Evolutionary conservation across 2,888 invertebrate species (phyloP), one percentile per base, ranked within the genome.

Genomic region (Ectemnius lituratus): DNA sequence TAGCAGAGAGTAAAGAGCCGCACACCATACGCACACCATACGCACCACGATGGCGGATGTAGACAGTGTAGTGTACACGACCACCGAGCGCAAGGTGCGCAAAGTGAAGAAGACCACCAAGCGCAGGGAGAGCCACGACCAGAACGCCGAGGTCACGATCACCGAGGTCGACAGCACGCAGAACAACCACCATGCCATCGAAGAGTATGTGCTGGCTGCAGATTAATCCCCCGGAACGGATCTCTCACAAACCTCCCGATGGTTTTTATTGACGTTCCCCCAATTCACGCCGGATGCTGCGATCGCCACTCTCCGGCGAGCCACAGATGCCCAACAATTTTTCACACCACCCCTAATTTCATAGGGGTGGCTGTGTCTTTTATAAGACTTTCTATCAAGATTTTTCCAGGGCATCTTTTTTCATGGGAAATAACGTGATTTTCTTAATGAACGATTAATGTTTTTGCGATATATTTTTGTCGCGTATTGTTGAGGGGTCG

Each of bases 101-200:
- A 97, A 97, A 93, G 96, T 96, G 92, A 97, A 97, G 94, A 97
- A 97, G 93, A 94, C 95, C 86, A 95, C 95, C 90, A 95, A 95
- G 89, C 94, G 96, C 91, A 94, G 96, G 91, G 95, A 96, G 92
- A 94, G 94, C 90, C 94, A 94, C 91, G 94, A 94, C 89, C 94
- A 94, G 88, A 92, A 92, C 82, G 92, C 92, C 85, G 96, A 96
- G 91, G 94, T 96, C 91, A 94, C 95, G 92, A 95, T 96, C 92
- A 96, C 95, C 87, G 96, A 96, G 92, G 91, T 96, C 91, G 94
- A 95, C 88, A 94, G 94, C 92, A 93, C 93, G 91, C 93, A 92
- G 91, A 92, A 92, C 86, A 93, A 93, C 91, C 92, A 93, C 92
- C 94, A 94, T 92, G 93, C 93, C 91, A 94, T 94, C 89, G 93